Base-by-base conservation (phyloP, 2,797 vertebrate species). In the Furcifer pardalis region DNA sequence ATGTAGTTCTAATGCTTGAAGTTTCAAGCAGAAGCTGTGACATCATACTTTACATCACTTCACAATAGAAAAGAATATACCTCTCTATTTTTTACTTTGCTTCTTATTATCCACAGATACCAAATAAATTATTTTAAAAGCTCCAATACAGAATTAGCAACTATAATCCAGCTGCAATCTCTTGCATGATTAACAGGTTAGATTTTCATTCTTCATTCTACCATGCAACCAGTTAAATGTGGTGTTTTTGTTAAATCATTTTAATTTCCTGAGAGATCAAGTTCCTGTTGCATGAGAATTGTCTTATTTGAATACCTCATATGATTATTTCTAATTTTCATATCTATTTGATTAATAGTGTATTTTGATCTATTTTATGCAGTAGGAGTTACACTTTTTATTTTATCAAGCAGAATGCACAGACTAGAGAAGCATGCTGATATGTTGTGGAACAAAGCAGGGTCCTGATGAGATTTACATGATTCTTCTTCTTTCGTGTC, bases 221-320 rank as follows among this genome's bases (percentile, higher is more conserved):
- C 91, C 86, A 90, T 75, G 66, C 85, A 91, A 82, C 79, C 90
- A 89, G 91, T 90, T 94, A 95, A 94, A 91, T 91, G 86, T 87
- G 84, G 86, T 81, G 83, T 94, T 94, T 94, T 91, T 84, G 90
- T 91, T 94, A 93, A 92, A 94, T 91, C 90, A 91, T 92, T 93
- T 95, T 9, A 94, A 94, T 95, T 95, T 95, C 91, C 93, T 95
- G 92, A 89, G 88, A 94, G 89, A 94, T 94, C 89, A 92, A 94
- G 85, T 91, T 94, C 89, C 78, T 91, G 90, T 82, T 92, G 90
- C 88, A 89, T 92, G 75, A 86, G 89, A 88, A 89, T 87, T 93
- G 66, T 91, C 85, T 79, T 93, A 93, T 91, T 92, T 94, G 81
- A 95, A 89, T 87, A 91, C 68, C 76, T 94, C 84, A 44, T 89